These are phyloP conservation scores for Zaprionus ornatus DNA, from an alignment of 1,140 invertebrate species.

Conservation along the genomic window DNA sequence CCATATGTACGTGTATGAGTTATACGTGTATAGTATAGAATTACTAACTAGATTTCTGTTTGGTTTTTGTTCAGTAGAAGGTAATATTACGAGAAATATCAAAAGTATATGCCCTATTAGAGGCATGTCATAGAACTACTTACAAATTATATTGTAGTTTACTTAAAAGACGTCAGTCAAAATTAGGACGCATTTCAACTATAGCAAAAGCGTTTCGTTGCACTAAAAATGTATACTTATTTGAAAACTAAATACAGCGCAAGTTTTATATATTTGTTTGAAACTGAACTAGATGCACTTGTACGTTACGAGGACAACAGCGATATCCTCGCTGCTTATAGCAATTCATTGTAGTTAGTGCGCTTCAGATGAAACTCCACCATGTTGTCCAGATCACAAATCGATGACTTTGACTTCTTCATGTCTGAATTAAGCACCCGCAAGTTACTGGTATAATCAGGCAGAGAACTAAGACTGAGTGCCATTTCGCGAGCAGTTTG, in stretches of 20 bases:
- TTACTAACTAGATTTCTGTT: slow-evolving; percentile 52
- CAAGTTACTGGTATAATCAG: slow-evolving; percentile 70
- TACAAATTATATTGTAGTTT: slow-evolving; percentile 34
- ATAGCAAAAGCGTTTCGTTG: slow-evolving; percentile 73
- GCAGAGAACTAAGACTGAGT: slow-evolving; percentile 48
- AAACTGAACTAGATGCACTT: slow-evolving; percentile 74
- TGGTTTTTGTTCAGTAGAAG: slow-evolving; percentile 33
- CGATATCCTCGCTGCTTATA: slow-evolving; percentile 16
- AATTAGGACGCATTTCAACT: slow-evolving; percentile 70
- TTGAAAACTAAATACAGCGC: slow-evolving; percentile 68
- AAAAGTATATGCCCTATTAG: slow-evolving; percentile 47
- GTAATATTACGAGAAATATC: slow-evolving; percentile 59
- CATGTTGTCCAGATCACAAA: slow-evolving; percentile 79
- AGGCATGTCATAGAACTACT: slow-evolving; percentile 37
- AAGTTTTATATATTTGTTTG: slow-evolving; percentile 58
- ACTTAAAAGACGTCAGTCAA: slow-evolving; percentile 74
- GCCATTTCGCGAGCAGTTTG: slow-evolving; percentile 72
- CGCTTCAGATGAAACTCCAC: slow-evolving; percentile 80
- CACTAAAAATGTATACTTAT: slow-evolving; percentile 43
- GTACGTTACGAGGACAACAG: slow-evolving; percentile 22
- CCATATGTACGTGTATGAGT: slow-evolving; percentile 23
- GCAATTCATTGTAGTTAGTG: slow-evolving; percentile 31
- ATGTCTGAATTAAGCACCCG: slow-evolving; percentile 76
- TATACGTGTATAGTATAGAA: slow-evolving; percentile 15
- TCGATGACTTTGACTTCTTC: slow-evolving; percentile 74